Conservation (phyloP, 1,140 invertebrate genomes). For the Caenorhabditis inopinata region DNA sequence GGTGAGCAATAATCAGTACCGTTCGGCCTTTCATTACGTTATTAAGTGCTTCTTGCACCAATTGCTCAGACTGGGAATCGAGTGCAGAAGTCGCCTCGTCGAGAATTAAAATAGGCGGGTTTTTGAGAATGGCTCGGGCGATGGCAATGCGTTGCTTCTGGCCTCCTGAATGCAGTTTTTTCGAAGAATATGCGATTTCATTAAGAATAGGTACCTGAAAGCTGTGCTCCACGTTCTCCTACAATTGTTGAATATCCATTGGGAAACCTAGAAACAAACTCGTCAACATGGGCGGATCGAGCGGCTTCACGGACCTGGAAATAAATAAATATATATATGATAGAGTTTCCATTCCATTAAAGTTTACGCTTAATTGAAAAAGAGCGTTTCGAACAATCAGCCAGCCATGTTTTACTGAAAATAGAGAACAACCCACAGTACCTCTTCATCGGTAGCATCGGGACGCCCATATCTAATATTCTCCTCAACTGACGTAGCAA, state of each 20-base stretch:
- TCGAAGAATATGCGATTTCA: constrained; percentile 52
- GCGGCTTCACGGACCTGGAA: constrained; percentile 72
- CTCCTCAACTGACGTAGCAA: constrained; percentile 86
- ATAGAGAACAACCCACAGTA: no score
- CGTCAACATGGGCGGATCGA: constrained; percentile 82
- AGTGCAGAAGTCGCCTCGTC: constrained; percentile 96
- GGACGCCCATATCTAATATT: constrained; percentile 84
- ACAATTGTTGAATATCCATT: constrained; percentile 82
- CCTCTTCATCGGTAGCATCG: constrained; percentile 72
- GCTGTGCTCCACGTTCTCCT: constrained; percentile 77
- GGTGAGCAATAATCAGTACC: constrained; percentile 69
- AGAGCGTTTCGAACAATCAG: no score
- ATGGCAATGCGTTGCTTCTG: constrained; percentile 93
- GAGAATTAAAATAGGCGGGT: constrained; percentile 89
- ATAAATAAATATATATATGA: no score
- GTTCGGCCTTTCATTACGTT: constrained; percentile 65
- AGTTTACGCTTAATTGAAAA: no score
- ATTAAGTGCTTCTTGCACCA: constrained; percentile 54
- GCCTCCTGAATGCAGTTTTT: constrained; percentile 79
- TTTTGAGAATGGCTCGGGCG: constrained; percentile 89
- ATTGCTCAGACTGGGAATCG: constrained; percentile 73
- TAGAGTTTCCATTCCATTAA: neutral
- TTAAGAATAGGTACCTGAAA: neutral
- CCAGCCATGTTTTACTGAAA: no score
- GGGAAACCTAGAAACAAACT: constrained; percentile 82